phyloP scores from a whole-genome alignment of 2,888 invertebrate genomes.

The Spilosoma lubricipeda region DNA sequence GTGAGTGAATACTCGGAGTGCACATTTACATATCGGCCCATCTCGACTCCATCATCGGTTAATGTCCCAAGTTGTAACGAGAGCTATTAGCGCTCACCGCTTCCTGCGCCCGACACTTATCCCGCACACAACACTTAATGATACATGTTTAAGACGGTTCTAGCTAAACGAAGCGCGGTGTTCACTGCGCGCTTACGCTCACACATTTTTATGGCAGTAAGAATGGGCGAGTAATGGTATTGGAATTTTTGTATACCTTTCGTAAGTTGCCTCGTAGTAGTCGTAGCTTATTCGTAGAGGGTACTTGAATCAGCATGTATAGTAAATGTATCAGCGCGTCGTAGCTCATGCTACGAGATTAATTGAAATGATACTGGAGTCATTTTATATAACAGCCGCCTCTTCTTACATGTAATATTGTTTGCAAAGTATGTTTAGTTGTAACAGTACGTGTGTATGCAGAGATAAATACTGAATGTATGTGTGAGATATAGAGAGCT shows the following conservation, averaged over 20 bases:
- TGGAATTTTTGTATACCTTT: constrained; percentile 14
- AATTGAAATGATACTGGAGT: not conserved
- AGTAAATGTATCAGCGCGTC: not conserved
- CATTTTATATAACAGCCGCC: not conserved
- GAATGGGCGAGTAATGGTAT: constrained; percentile 13
- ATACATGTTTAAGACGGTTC: constrained; percentile 13
- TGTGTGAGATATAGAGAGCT: not conserved
- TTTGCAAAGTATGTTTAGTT: not conserved
- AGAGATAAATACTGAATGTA: not conserved
- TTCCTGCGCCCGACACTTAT: constrained; percentile 7
- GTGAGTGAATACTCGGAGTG: not conserved
- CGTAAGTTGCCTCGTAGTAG: constrained; percentile 20
- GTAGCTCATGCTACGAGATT: constrained; percentile 2
- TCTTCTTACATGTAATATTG: not conserved
- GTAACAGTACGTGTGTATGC: not conserved
- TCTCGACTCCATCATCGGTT: constrained; percentile 18
- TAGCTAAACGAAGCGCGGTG: not conserved
- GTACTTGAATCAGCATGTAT: constrained; percentile 6
- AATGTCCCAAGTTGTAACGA: constrained; percentile 23
- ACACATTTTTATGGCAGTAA: constrained; percentile 19
- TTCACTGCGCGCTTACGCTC: constrained; percentile 7
- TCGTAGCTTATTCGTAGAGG: constrained; percentile 17
- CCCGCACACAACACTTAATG: constrained; percentile 16
- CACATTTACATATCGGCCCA: constrained; percentile 3
- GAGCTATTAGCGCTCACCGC: constrained; percentile 12